phyloP scores from a whole-genome alignment of 2,888 invertebrate genomes.

The Tanypteryx hageni region DNA sequence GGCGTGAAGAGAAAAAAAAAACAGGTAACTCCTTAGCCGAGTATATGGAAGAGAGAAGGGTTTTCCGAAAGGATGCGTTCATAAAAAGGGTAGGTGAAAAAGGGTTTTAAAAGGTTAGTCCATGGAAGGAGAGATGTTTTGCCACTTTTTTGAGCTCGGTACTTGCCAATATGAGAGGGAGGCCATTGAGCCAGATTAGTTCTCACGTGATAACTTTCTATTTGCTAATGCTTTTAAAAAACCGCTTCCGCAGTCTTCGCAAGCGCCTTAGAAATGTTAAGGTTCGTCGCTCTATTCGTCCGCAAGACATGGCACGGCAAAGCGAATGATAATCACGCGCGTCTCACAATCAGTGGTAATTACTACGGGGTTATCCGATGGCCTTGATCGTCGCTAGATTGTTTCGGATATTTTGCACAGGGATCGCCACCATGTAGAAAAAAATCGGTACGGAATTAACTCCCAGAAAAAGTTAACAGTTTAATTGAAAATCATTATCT shows the following conservation, averaged over 20 bases:
- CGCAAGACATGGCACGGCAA: background rate
- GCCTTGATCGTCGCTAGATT: too few species aligned
- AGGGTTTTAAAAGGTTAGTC: background rate
- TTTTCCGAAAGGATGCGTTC: background rate
- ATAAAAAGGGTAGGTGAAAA: background rate
- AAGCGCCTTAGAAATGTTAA: background rate
- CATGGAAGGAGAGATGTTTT: constrained; percentile 15
- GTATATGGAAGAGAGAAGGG: constrained; percentile 1
- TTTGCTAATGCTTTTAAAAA: background rate
- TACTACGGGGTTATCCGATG: too few species aligned
- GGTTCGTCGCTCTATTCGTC: background rate
- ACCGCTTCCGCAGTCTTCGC: background rate
- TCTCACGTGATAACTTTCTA: background rate
- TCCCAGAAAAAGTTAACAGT: background rate
- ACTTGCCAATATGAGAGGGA: background rate
- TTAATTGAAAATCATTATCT: background rate
- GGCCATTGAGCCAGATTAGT: background rate
- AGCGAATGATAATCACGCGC: too few species aligned
- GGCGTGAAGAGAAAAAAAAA: background rate
- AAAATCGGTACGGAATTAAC: too few species aligned
- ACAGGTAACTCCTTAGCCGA: background rate
- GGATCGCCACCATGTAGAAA: too few species aligned
- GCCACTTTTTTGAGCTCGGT: background rate
- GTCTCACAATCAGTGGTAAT: too few species aligned
- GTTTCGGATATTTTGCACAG: too few species aligned